Conservation (phyloP, 2,113 vertebrate genomes). For the Rhadina sibilatrix region DNA sequence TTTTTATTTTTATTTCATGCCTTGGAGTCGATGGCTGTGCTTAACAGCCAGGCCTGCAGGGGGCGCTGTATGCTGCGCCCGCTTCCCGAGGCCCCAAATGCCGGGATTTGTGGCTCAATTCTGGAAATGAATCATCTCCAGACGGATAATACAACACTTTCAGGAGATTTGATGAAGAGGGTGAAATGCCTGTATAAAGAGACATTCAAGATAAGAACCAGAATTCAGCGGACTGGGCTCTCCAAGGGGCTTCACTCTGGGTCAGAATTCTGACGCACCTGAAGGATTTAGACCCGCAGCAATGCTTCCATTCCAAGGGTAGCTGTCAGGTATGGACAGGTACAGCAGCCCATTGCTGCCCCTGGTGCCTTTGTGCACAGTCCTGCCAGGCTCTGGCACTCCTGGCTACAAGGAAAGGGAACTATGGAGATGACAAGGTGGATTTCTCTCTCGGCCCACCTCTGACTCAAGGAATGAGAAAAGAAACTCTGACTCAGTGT, state of each 20-base stretch:
- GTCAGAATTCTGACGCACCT: rapidly evolving
- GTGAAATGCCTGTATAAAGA: background rate
- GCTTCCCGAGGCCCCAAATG: background rate
- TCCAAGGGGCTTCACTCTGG: background rate
- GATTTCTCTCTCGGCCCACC: background rate
- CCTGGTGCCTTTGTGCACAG: background rate
- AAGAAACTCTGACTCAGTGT: background rate
- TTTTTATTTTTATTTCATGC: background rate
- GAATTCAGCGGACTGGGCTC: background rate
- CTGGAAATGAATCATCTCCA: background rate
- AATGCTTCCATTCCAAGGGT: background rate
- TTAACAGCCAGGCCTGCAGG: background rate
- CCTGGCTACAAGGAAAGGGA: background rate
- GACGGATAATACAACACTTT: background rate
- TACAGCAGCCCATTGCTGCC: rapidly evolving
- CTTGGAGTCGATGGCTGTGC: background rate
- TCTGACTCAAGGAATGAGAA: background rate
- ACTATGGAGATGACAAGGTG: background rate
- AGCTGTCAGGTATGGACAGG: background rate
- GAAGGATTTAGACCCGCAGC: background rate
- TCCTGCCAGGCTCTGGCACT: background rate
- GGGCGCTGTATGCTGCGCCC: background rate
- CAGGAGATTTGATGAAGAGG: background rate
- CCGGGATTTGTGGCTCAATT: background rate
- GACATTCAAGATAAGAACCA: background rate